Base-by-base conservation (phyloP, 2,888 invertebrate genomes). In the Tachystola acroxantha region DNA sequence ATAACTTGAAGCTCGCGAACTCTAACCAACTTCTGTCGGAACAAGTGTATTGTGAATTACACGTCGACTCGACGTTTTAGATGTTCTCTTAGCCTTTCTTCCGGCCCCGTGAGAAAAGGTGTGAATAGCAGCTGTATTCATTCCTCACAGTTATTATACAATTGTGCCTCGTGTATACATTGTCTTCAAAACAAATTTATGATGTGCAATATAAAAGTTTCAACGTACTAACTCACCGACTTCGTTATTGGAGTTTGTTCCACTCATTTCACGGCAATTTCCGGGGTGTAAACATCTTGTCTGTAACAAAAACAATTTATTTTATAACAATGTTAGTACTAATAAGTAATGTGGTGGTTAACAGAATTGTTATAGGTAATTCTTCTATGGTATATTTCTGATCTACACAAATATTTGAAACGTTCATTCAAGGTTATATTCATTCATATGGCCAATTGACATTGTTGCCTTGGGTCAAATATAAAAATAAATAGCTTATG, bases 21-120 rank as follows among this genome's bases (percentile, higher is more conserved):
- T 72, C 58, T 65, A 73, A 73, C 69, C 66, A 67, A 75, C 70
- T 80, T 75, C 71, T 72, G 69, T 66, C 56, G 48, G 56, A 62
- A 59, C 71, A 68, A 75, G 71, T 73, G 74, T 80, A 82, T 81
- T 80, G 80, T 81, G 69, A 62, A 72, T 72, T 74, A 71, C 82
- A 82, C 80, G 81, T 27, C 64, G 65, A 40, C 42, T 20, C 51
- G 48, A 40, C 43, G 44, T n/a, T 45, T 32, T 37, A 34, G 27
- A 12, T 12, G 27, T 34, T 33, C 31, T 24, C 10, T 16, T 16
- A 6, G 10, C 59, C 58, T 68, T 66, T 56, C 50, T 54, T 53
- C 40, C 33, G 46, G 52, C 41, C 62, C 58, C 70, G 60, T 66
- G 70, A 64, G 70, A 69, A 62, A 48, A 62, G 48, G 56, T 58